These are phyloP conservation scores for Acrocyrtus sp. DNA, from an alignment of 2,888 invertebrate genomes.

Conservation along the genomic window DNA sequence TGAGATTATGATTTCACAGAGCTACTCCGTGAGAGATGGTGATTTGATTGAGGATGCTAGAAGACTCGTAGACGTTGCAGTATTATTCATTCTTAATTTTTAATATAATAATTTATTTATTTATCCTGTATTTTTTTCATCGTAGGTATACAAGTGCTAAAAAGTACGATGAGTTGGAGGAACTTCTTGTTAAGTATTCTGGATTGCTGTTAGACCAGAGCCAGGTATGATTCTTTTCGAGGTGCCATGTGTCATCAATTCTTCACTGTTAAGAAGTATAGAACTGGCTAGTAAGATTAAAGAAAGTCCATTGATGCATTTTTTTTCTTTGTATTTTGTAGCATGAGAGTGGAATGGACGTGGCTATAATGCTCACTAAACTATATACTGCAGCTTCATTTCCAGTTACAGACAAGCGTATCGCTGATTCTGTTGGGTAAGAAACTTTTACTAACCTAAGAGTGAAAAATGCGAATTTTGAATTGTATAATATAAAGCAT, in stretches of 20 bases:
- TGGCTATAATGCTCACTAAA: slow-evolving; percentile 60
- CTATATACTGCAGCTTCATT: slow-evolving; percentile 51
- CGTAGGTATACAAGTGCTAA: slow-evolving; percentile 54
- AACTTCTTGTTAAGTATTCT: slow-evolving; percentile 48
- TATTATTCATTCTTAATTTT: neutral
- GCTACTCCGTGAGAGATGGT: too few species aligned
- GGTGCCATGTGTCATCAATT: too few species aligned
- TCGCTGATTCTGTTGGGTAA: slow-evolving; percentile 46
- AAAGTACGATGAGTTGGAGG: slow-evolving; percentile 59
- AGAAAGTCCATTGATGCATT: too few species aligned
- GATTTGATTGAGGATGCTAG: too few species aligned
- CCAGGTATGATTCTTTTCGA: slow-evolving; percentile 49
- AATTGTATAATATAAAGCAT: too few species aligned
- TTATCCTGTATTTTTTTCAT: neutral
- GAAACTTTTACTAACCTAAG: too few species aligned
- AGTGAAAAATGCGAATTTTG: too few species aligned
- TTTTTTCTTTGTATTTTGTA: slow-evolving; percentile 12
- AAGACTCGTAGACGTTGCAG: neutral
- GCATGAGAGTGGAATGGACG: slow-evolving; percentile 62
- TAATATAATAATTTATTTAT: neutral
- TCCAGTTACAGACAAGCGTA: slow-evolving; percentile 44
- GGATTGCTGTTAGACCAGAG: slow-evolving; percentile 50
- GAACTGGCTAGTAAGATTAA: too few species aligned
- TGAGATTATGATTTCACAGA: too few species aligned
- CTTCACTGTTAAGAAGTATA: too few species aligned